A percentile compares a stretch with the other conserved stretches of the same genome.
Evolutionary conservation across 2,888 invertebrate genomes (phyloP).

Genomic region (Eilema griseolum): DNA sequence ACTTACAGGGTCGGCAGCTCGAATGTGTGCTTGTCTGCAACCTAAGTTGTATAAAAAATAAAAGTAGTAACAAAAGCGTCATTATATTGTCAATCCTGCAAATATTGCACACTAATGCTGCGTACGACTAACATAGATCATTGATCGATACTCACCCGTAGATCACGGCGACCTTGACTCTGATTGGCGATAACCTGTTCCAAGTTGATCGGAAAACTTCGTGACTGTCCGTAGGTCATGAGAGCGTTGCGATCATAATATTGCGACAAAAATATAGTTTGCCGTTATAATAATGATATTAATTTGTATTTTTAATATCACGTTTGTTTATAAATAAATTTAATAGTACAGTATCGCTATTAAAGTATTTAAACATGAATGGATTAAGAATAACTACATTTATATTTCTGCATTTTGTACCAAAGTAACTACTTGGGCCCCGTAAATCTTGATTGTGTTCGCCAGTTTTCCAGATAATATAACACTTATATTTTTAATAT

Average conservation of each 20-base stretch:
- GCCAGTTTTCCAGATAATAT: too few species aligned
- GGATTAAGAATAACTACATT: too few species aligned
- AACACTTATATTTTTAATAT: background rate
- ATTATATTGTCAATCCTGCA: background rate
- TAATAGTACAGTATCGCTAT: conserved; percentile 13
- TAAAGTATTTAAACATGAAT: conserved; percentile 14
- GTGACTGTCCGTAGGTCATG: conserved; percentile 64
- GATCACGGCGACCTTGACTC: conserved; percentile 75
- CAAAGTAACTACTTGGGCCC: too few species aligned
- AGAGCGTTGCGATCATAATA: conserved; percentile 55
- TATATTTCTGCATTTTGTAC: too few species aligned
- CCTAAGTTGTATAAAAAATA: background rate
- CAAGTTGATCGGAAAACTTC: conserved; percentile 57
- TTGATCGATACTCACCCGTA: conserved; percentile 70
- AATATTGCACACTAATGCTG: conserved; percentile 35
- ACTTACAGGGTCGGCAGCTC: too few species aligned
- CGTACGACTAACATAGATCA: conserved; percentile 61
- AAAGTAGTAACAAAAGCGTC: background rate
- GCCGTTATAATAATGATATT: conserved; percentile 37
- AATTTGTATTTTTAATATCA: conserved; percentile 32
- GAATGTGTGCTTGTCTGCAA: too few species aligned
- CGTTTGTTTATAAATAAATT: conserved; percentile 32
- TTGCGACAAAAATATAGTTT: conserved; percentile 48
- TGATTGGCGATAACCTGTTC: conserved; percentile 65
- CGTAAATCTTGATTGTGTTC: too few species aligned